phyloP scores from a whole-genome alignment of 1,140 invertebrate genomes.

The Pseudomyrmex cubaensis region DNA sequence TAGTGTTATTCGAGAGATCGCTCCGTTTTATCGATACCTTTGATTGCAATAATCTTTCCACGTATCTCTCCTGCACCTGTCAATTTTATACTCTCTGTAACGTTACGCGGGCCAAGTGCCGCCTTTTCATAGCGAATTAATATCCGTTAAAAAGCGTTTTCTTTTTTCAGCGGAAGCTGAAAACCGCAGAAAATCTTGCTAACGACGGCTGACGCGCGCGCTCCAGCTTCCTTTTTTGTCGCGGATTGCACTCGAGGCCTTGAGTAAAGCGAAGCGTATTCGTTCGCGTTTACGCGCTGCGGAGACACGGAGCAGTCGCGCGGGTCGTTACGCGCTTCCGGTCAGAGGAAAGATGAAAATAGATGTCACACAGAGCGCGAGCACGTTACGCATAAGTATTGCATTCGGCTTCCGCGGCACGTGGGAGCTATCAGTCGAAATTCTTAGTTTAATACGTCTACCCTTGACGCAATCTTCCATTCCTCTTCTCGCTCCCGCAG shows the following conservation, averaged over 20 bases:
- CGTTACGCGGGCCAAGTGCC: not conserved
- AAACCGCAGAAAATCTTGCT: conserved; percentile 16
- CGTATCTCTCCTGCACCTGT: not conserved
- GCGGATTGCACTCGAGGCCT: conserved; percentile 23
- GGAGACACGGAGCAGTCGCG: not conserved
- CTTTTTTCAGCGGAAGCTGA: not conserved
- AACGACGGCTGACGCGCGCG: conserved; percentile 23
- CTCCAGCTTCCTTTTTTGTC: conserved; percentile 36
- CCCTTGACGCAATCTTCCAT: not conserved
- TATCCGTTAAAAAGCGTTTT: conserved; percentile 12
- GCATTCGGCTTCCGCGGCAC: conserved; percentile 2
- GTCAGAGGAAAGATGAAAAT: conserved; percentile 18
- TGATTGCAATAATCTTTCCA: conserved; percentile 1
- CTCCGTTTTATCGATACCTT: not conserved
- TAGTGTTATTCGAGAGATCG: not conserved
- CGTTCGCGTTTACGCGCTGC: conserved; percentile 34
- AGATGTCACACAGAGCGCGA: conserved; percentile 23
- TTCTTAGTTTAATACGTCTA: conserved; percentile 37
- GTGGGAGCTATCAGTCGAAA: conserved; percentile 50
- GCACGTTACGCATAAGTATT: conserved; percentile 2
- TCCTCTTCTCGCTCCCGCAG: not conserved
- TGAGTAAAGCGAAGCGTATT: not conserved
- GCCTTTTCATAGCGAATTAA: conserved; percentile 48
- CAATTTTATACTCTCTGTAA: not conserved
- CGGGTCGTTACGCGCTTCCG: not conserved